These are phyloP conservation scores for Meles meles DNA, from an alignment of 2,113 vertebrate genomes.

Conservation along the genomic window DNA sequence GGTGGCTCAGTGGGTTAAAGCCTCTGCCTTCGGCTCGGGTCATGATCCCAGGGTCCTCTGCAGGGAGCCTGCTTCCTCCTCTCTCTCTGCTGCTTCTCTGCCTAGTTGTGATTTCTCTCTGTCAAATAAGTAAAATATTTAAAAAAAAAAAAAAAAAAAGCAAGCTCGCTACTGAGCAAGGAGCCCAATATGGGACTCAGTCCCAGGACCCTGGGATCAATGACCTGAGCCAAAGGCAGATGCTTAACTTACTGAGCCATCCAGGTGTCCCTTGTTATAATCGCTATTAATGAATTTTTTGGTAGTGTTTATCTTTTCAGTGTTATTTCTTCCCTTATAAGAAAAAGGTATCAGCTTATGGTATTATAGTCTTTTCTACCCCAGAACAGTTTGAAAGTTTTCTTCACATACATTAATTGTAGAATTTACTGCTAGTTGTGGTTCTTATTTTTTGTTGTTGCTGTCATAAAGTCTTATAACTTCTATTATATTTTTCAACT, in stretches of 20 bases:
- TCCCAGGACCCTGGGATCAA: neutral
- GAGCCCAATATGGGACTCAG: neutral
- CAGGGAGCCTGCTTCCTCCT: too few species aligned
- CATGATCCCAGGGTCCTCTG: too few species aligned
- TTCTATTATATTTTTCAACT: neutral
- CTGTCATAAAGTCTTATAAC: neutral
- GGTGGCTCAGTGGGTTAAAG: too few species aligned
- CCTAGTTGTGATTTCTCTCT: too few species aligned
- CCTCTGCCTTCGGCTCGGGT: too few species aligned
- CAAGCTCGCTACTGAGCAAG: neutral
- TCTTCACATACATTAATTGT: neutral
- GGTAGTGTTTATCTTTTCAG: neutral
- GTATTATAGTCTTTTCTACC: neutral
- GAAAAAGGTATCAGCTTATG: neutral
- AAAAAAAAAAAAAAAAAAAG: too few species aligned
- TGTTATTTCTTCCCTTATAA: neutral
- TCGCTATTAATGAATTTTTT: conserved; percentile 29
- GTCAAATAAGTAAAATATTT: too few species aligned
- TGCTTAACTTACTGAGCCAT: neutral
- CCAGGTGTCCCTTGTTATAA: neutral
- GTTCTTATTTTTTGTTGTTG: neutral
- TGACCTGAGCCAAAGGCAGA: neutral
- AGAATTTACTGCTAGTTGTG: neutral
- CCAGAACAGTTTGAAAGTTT: neutral
- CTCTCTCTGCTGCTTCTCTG: too few species aligned